Evolutionary conservation across 1,140 invertebrate genomes (phyloP).

Genomic region (Pararge aegeria): DNA sequence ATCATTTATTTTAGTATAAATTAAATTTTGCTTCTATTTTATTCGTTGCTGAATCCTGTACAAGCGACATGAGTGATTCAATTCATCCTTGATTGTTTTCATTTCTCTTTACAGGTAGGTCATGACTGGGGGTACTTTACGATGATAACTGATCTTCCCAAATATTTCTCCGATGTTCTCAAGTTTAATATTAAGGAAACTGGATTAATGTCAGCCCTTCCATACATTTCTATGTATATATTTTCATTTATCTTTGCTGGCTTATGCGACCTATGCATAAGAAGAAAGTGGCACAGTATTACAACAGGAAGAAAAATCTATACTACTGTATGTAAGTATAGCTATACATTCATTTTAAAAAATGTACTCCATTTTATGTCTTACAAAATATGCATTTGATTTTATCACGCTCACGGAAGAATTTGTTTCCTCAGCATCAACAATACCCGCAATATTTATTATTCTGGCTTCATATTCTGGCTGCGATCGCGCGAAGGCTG

Average conservation of each 20-base stretch:
- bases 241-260: constrained; percentile 83
- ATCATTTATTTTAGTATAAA: too few species aligned
- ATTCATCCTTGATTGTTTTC: too few species aligned
- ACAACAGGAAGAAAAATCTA: constrained; percentile 86
- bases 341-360: too few species aligned
- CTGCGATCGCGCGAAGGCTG: constrained; percentile 83
- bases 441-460: constrained; percentile 87
- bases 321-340: constrained; percentile 83
- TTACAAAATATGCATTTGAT: too few species aligned
- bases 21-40: too few species aligned
- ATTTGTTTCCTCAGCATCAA: constrained; percentile 80
- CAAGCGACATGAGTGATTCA: too few species aligned
- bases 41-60: too few species aligned
- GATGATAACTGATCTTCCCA: constrained; percentile 94
- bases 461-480: constrained; percentile 90
- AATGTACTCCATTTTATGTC: too few species aligned
- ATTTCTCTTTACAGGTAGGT: constrained; percentile 77
- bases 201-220: constrained; percentile 85
- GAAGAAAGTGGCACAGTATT: constrained; percentile 79
- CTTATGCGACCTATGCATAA: constrained; percentile 84
- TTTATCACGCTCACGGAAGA: constrained; percentile 32
- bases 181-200: constrained; percentile 90
- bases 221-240: constrained; percentile 87
- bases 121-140: constrained; percentile 97
- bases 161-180: constrained; percentile 93